Evolutionary conservation across 2,888 invertebrate genomes (phyloP), one percentile per base, ranked within the genome.

Genomic region (Ptilodon capucinus): DNA sequence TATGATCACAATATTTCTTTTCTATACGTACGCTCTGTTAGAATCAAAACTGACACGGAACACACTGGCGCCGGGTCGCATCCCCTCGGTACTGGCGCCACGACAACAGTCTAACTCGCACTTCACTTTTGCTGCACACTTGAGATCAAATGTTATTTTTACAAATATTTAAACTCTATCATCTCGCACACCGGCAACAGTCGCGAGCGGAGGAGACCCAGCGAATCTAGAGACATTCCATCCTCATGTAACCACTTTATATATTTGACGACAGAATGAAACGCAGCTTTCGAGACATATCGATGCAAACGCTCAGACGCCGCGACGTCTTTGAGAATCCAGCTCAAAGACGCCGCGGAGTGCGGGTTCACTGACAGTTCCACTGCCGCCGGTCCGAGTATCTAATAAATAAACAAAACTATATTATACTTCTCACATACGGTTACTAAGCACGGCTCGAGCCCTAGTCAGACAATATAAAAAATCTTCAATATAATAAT

Each of bases 101-200:
- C 64, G 74, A 77, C 76, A 76, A 79, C 85, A 84, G 54, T 51
- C 81, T 83, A 83, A 74, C 84, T 78, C 79, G 76, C 83, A 79
- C 84, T 74, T 80, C 86, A 84, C 86, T 82, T 86, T 86, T 87
- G 89, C 88, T 88, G 88, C 89, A 86, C 88, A 87, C 90, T 89
- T 90, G 90, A 90, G 90, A 90, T 90, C 90, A 90, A 88, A 89
- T 89, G 86, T 87, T 88, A 86, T 82, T 87, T 87, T 87, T 87
- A 86, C 82, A 86, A 80, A 84, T 84, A 69, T 74, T 85, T 84
- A 81, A 82, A 87, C 82, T 80, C 81, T 86, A 85, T 84, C 80
- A 82, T 84, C 86, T 84, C 81, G 68, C 89, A 88, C 86, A 76
- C 86, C 74, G 75, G 78, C 86, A 81, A 73, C 81, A 74, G 80